Base-by-base conservation (phyloP, 2,797 vertebrate species). In the Schizothorax lantsangensis region DNA sequence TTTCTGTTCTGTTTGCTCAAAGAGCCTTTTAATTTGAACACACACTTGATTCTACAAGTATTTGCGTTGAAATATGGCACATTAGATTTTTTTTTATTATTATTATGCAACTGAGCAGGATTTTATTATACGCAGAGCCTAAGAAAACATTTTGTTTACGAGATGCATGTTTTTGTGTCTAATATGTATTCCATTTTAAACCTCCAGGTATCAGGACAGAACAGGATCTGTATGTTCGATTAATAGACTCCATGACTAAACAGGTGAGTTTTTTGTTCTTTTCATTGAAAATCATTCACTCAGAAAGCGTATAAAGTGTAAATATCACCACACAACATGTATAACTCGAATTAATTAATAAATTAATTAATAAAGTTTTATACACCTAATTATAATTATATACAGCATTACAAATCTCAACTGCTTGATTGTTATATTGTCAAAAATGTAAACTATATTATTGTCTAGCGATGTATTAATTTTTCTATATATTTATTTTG, bases 171-270 rank as follows among this genome's bases (percentile, higher is more conserved):
- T 66, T 74, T 36, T 78, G 40, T 54, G 74, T 40, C 62, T 84
- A 84, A 83, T 71, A 26, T 36, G 12, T 81, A 11, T 73, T 74
- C 72, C 62, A 47, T 81, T 87, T 69, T 87, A 14, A 66, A 23
- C 43, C 81, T 17, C 0, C 95, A 98, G 97, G 97, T 36, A 97
- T 98, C 90, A 94, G 97, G 84, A 99, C 98, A 0, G 97, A 98
- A 88, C 98, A 99, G 92, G 98, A 98, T 86, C 93, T 98, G 38
- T 99, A 96, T 0, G 97, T 99, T 0, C 96, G 98, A 17, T 97
- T 99, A 86, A 97, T 99, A 0, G 97, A 98, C 94, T 98, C 97
- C 92, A 97, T 98, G 97, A 98, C 97, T 89, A 98, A 98, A 93
- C 97, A 98, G 97, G 97, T 98, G 91, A 96, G 1, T 15, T 21